A percentile compares a stretch with the other conserved stretches of the same genome.
These are phyloP conservation scores for Balanococcus diminutus DNA, from an alignment of 2,888 invertebrate genomes.

Conservation along the genomic window DNA sequence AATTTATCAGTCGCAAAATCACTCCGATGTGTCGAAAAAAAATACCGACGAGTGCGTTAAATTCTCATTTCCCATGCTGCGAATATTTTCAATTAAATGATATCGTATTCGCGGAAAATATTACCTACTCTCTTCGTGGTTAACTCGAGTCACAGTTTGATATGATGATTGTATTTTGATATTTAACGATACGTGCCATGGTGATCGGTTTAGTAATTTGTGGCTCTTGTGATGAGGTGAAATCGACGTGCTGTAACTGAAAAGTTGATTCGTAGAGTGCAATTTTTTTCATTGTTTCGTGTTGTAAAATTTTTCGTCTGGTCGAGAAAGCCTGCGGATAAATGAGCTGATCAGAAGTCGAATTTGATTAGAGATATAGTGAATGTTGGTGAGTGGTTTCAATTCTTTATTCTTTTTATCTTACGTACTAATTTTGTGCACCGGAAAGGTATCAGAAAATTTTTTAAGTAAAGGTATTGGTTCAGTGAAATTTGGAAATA, in stretches of 20 bases:
- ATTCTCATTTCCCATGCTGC: background rate
- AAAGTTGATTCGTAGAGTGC: background rate
- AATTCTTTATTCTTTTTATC: too few relatives aligned
- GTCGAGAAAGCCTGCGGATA: too few relatives aligned
- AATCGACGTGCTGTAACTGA: background rate
- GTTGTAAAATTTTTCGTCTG: background rate
- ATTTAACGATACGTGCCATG: background rate
- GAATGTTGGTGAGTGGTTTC: too few relatives aligned
- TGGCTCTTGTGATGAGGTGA: background rate
- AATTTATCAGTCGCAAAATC: conserved; percentile 11
- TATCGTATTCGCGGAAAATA: conserved; percentile 1
- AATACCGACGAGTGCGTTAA: background rate
- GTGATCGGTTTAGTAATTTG: background rate
- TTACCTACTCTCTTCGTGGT: background rate
- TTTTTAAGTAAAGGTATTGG: too few relatives aligned
- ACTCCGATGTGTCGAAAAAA: conserved; percentile 24
- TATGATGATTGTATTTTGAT: background rate
- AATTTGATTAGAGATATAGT: too few relatives aligned
- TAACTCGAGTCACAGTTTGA: background rate
- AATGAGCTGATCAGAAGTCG: too few relatives aligned
- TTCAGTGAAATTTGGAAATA: too few relatives aligned
- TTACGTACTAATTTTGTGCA: too few relatives aligned
- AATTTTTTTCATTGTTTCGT: background rate
- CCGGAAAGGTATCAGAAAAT: too few relatives aligned
- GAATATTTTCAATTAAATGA: background rate